Conservation (phyloP, 2,888 invertebrate species). For the Melanargia galathea region DNA sequence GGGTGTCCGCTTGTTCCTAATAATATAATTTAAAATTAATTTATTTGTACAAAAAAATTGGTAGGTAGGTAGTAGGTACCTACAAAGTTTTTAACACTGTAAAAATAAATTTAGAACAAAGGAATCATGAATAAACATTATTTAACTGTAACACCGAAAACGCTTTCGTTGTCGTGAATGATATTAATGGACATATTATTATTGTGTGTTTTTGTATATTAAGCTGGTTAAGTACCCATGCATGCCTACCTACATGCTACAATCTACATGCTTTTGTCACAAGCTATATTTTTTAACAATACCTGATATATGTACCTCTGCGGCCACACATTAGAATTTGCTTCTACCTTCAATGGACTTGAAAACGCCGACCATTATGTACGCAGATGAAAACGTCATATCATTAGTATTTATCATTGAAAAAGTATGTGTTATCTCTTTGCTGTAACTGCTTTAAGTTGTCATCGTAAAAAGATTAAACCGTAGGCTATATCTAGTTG, state of each 20-base stretch:
- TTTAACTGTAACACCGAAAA: conserved; percentile 20
- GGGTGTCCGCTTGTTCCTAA: too few species aligned
- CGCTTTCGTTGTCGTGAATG: conserved; percentile 24
- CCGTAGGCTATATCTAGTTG: conserved; percentile 6
- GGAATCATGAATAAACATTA: conserved; percentile 29
- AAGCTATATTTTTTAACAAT: too few species aligned
- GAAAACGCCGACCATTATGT: neutral
- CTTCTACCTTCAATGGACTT: neutral
- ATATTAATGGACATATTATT: conserved; percentile 19
- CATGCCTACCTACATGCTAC: neutral
- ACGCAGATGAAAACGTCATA: neutral
- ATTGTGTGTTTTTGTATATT: too few species aligned
- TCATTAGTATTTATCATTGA: conserved; percentile 15
- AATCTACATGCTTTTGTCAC: too few species aligned
- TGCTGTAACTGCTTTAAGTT: conserved; percentile 16
- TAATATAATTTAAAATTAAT: too few species aligned
- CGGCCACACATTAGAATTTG: neutral
- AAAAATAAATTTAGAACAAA: conserved; percentile 20
- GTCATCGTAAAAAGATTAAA: conserved; percentile 21
- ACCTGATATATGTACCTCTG: too few species aligned
- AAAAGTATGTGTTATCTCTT: conserved; percentile 17
- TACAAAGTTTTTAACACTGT: neutral
- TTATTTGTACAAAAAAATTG: too few species aligned
- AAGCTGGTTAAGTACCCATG: neutral
- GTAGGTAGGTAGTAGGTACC: too few species aligned